phyloP scores from a whole-genome alignment of 2,888 invertebrate species.

The Yponomeuta cagnagella region DNA sequence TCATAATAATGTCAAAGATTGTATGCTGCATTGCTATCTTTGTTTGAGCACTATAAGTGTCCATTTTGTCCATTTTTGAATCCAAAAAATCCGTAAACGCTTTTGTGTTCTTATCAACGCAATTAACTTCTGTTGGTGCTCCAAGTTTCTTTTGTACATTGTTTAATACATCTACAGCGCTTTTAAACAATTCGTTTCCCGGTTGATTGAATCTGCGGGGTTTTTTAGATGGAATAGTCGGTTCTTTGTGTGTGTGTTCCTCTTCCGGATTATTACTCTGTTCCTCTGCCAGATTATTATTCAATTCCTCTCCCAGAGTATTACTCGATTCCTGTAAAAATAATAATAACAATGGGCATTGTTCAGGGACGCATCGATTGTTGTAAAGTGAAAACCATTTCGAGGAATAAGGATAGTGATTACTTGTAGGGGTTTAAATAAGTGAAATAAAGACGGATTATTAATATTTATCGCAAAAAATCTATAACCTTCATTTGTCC shows the following conservation, averaged over 20 bases:
- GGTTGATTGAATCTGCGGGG: conserved; percentile 18
- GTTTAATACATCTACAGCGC: conserved; percentile 15
- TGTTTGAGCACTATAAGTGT: conserved; percentile 17
- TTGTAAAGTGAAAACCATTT: too few species aligned
- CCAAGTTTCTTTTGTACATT: conserved; percentile 17
- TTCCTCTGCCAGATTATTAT: conserved; percentile 16
- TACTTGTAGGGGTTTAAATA: too few species aligned
- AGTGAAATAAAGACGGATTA: too few species aligned
- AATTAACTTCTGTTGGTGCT: conserved; percentile 18
- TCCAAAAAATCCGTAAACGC: conserved; percentile 18
- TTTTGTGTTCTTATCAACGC: conserved; percentile 19
- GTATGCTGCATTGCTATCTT: conserved; percentile 17
- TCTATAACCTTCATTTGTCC: too few species aligned
- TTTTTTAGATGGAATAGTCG: conserved; percentile 18
- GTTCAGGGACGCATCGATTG: too few species aligned
- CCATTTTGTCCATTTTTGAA: conserved; percentile 18
- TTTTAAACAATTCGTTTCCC: conserved; percentile 17
- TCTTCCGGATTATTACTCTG: conserved; percentile 18
- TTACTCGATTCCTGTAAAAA: conserved; percentile 16
- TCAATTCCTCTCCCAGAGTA: background rate
- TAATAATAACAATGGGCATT: conserved; percentile 9
- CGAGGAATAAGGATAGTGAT: too few species aligned
- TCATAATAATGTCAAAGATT: conserved; percentile 17
- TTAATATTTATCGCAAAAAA: too few species aligned
- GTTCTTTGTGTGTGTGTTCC: conserved; percentile 18